Evolutionary conservation across 2,113 vertebrate genomes (phyloP).

Genomic region (Leptodactylus fuscus): DNA sequence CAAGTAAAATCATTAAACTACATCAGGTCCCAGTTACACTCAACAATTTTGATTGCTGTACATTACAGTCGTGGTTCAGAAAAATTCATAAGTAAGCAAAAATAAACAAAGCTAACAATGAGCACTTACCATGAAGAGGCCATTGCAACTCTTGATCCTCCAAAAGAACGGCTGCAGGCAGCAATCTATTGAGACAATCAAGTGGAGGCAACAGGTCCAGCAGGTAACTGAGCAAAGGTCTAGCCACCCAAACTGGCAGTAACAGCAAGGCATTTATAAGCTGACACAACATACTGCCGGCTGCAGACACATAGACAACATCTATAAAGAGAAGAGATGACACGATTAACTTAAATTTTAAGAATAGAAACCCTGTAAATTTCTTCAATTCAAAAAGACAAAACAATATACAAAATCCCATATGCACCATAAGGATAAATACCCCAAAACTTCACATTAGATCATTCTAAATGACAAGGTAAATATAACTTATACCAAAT

Average conservation of each 20-base stretch:
- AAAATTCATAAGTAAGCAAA: no score
- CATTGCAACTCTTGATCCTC: constrained; percentile 98
- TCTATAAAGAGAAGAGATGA: constrained; percentile 71
- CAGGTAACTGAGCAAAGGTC: constrained; percentile 88
- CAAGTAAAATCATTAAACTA: neutral
- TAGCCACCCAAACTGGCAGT: constrained; percentile 90
- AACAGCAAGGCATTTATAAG: constrained; percentile 90
- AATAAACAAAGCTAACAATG: neutral
- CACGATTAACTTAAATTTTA: neutral
- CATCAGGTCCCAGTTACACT: neutral
- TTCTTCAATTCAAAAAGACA: no score
- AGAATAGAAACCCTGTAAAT: no score
- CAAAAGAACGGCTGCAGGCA: constrained; percentile 90
- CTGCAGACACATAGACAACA: constrained; percentile 94
- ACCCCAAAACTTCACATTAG: no score
- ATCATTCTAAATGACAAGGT: no score
- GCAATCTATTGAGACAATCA: constrained; percentile 90
- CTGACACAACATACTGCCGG: constrained; percentile 97
- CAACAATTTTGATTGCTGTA: no score
- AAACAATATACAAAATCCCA: no score
- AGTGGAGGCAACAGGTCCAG: constrained; percentile 92
- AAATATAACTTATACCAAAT: no score
- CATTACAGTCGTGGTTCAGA: no score
- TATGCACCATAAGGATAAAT: no score
- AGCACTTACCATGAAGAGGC: constrained; percentile 90